These are phyloP conservation scores for Polypterus senegalus DNA, from an alignment of 2,113 vertebrate genomes.

Conservation along the genomic window DNA sequence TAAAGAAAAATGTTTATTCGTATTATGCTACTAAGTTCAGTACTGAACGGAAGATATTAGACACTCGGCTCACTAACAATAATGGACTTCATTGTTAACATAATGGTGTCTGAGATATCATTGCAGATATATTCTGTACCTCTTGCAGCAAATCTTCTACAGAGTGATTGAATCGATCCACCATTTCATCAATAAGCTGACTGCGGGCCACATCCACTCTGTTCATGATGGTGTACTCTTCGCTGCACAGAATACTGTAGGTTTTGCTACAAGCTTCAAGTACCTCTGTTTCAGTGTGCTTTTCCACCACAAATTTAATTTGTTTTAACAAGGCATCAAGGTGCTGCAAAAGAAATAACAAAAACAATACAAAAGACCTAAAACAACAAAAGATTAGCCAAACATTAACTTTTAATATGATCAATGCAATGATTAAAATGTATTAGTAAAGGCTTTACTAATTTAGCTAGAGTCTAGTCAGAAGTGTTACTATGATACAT, in stretches of 20 bases:
- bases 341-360: constrained; percentile 48
- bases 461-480: too few relatives aligned
- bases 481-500: too few relatives aligned
- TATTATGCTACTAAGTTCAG: too few relatives aligned
- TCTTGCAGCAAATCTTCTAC: constrained; percentile 94
- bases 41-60: too few relatives aligned
- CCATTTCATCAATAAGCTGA: constrained; percentile 93
- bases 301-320: constrained; percentile 94
- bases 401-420: too few relatives aligned
- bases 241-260: constrained; percentile 95
- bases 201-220: constrained; percentile 94
- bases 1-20: too few relatives aligned
- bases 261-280: constrained; percentile 97
- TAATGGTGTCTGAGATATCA: too few relatives aligned
- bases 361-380: not conserved
- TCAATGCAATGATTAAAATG: too few relatives aligned
- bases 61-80: too few relatives aligned
- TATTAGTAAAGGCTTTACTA: too few relatives aligned
- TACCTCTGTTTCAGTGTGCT: constrained; percentile 89
- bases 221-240: constrained; percentile 98
- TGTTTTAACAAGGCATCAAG: constrained; percentile 92
- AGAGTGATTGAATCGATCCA: constrained; percentile 83
- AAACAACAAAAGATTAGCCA: not conserved
- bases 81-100: too few relatives aligned
- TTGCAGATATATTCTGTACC: constrained; percentile 38